Evolutionary conservation across 2,797 vertebrate genomes (phyloP).

Genomic region (Acanthurus lineatus): DNA sequence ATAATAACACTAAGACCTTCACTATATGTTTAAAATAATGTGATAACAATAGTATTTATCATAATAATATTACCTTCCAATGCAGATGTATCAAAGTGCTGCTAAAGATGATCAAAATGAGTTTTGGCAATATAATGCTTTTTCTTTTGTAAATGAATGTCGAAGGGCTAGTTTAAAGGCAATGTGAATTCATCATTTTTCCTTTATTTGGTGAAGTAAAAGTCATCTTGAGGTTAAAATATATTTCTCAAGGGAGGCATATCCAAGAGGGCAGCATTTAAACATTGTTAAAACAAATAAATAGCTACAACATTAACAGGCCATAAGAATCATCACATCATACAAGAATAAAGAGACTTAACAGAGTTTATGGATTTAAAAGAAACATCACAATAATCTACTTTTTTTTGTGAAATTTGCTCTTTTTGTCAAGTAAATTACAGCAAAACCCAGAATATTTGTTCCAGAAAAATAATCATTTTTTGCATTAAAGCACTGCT

Average conservation of each 20-base stretch:
- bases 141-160: too few relatives aligned
- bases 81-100: neutral
- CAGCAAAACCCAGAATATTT: neutral
- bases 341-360: neutral
- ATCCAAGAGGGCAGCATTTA: too few relatives aligned
- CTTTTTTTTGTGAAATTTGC: neutral
- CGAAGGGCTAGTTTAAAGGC: neutral
- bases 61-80: conserved; percentile 8
- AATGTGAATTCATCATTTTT: neutral
- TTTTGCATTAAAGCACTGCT: conserved; percentile 14
- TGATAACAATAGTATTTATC: conserved; percentile 9
- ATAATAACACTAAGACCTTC: conserved; percentile 1
- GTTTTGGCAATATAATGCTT: too few relatives aligned
- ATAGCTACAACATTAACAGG: neutral
- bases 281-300: neutral
- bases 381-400: neutral
- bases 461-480: neutral
- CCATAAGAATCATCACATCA: neutral
- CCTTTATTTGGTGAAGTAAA: neutral
- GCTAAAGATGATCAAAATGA: too few relatives aligned
- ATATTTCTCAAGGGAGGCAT: neutral
- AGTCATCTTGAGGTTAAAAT: neutral
- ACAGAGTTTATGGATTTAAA: neutral
- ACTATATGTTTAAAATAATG: conserved; percentile 22
- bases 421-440: neutral